A percentile compares a stretch with the other conserved stretches of the same genome.
Conservation (phyloP, 2,888 invertebrate species). For the Spisula solida region DNA sequence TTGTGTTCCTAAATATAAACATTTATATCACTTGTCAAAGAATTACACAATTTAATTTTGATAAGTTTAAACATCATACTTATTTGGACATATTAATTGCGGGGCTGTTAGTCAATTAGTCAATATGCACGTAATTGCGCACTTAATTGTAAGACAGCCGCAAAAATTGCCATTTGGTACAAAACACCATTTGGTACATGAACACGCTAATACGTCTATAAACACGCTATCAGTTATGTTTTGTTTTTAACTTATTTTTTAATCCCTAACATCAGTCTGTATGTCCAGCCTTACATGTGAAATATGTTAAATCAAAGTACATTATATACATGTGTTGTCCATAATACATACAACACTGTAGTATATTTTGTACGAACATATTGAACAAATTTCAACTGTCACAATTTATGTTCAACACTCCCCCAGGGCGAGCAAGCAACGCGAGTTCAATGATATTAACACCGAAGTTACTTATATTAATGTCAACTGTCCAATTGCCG, state of each 20-base stretch:
- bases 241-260: too few relatives aligned
- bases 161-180: background rate
- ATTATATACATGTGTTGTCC: background rate
- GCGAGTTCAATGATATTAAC: background rate
- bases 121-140: background rate
- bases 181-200: too few relatives aligned
- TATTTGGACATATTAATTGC: background rate
- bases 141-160: background rate
- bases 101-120: background rate
- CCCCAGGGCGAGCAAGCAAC: background rate
- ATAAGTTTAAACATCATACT: background rate
- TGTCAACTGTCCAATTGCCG: background rate
- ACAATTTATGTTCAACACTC: conserved; percentile 4
- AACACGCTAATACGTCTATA: too few relatives aligned
- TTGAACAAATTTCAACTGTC: conserved; percentile 14
- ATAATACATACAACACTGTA: too few relatives aligned
- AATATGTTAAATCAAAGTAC: background rate
- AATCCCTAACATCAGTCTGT: background rate
- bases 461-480: background rate
- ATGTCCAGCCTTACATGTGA: background rate
- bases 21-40: background rate
- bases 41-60: background rate
- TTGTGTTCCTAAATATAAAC: too few relatives aligned
- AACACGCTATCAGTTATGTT: too few relatives aligned
- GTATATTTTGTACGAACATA: background rate